Percentiles rank a stretch among this genome's conserved stretches.
These are phyloP conservation scores for Microplitis mediator DNA, from an alignment of 1,140 invertebrate species.

Conservation along the genomic window DNA sequence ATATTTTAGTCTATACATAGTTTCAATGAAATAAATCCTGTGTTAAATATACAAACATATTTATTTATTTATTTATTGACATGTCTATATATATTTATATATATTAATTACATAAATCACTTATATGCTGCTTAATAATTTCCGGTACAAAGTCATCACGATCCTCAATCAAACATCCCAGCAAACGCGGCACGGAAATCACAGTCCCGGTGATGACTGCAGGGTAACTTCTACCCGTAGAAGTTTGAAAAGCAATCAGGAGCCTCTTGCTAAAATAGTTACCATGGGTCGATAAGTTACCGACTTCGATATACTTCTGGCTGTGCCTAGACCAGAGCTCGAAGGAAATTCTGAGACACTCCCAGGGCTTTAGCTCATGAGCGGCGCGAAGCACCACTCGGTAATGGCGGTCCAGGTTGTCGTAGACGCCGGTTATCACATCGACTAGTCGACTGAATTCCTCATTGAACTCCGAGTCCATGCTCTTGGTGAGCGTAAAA, in stretches of 20 bases:
- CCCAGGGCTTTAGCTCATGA: constrained; percentile 63
- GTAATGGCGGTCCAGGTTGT: constrained; percentile 68
- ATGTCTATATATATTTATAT: not conserved
- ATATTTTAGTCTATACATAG: too few relatives aligned
- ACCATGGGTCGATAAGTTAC: constrained; percentile 67
- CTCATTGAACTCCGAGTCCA: constrained; percentile 47
- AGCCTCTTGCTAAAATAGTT: constrained; percentile 74
- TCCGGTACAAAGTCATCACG: constrained; percentile 50
- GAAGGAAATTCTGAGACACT: constrained; percentile 68
- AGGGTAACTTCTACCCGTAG: constrained; percentile 63
- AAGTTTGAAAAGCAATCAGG: constrained; percentile 65
- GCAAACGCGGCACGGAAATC: constrained; percentile 68
- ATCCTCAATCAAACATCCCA: constrained; percentile 71
- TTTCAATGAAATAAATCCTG: too few relatives aligned
- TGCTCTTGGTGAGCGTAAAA: constrained; percentile 60
- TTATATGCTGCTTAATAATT: constrained; percentile 27
- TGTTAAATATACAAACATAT: too few relatives aligned
- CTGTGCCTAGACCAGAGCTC: constrained; percentile 70
- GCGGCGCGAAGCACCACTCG: constrained; percentile 65
- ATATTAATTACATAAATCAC: not conserved
- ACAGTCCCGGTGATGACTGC: constrained; percentile 68
- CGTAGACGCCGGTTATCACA: constrained; percentile 62
- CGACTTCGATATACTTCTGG: constrained; percentile 69
- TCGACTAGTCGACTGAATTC: constrained; percentile 61
- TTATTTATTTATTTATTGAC: too few relatives aligned